A percentile compares a stretch with the other conserved stretches of the same genome.
phyloP scores from a whole-genome alignment of 2,113 vertebrate genomes.

The Misgurnus anguillicaudatus region DNA sequence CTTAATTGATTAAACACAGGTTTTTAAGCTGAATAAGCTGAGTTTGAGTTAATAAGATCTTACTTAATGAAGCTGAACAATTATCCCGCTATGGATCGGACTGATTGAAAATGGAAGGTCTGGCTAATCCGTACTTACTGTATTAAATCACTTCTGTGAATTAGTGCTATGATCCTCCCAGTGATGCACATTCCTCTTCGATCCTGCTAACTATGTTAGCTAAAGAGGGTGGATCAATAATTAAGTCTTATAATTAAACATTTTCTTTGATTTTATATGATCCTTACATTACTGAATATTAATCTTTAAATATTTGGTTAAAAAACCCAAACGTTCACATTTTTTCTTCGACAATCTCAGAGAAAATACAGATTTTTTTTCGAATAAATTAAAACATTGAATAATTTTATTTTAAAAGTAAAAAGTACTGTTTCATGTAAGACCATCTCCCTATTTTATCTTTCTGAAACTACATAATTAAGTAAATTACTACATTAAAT shows the following conservation, averaged over 20 bases:
- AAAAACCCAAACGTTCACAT: background rate
- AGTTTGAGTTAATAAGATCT: constrained; percentile 51
- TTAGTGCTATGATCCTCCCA: constrained; percentile 67
- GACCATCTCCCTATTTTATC: no score
- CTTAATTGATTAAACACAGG: constrained; percentile 45
- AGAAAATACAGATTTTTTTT: no score
- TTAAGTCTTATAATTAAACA: constrained; percentile 29
- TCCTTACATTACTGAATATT: constrained; percentile 2
- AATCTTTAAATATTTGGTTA: background rate
- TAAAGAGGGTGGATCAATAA: constrained; percentile 25
- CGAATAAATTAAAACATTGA: background rate
- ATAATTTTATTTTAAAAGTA: background rate
- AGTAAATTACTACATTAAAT: no score
- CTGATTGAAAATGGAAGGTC: constrained; percentile 38
- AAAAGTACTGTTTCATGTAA: background rate
- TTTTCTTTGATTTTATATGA: constrained; percentile 46
- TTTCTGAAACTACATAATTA: no score
- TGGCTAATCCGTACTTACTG: constrained; percentile 36
- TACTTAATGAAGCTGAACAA: constrained; percentile 40
- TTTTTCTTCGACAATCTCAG: background rate
- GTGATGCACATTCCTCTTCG: constrained; percentile 5
- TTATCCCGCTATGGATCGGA: constrained; percentile 37
- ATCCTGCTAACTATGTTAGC: constrained; percentile 27
- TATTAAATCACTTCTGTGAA: constrained; percentile 54
- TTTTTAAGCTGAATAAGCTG: constrained; percentile 51